These are phyloP conservation scores for Aricia artaxerxes DNA, from an alignment of 2,888 invertebrate genomes.

Conservation along the genomic window DNA sequence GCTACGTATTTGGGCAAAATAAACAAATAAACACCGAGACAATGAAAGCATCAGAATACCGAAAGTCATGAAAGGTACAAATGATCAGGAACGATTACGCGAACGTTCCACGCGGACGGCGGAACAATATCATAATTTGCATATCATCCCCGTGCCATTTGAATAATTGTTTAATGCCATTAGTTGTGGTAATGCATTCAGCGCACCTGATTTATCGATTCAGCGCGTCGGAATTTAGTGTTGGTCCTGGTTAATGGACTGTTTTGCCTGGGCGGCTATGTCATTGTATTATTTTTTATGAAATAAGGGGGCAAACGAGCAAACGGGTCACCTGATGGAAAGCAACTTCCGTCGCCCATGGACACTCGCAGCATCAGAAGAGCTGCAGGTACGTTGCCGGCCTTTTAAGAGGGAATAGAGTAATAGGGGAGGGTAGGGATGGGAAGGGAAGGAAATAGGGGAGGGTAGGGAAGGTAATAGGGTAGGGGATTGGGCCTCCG, in stretches of 20 bases:
- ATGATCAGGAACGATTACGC: conserved; percentile 41
- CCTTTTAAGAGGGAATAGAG: too few species aligned
- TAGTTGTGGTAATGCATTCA: conserved; percentile 47
- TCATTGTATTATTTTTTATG: neutral
- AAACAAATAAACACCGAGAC: neutral
- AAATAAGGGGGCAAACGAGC: too few species aligned
- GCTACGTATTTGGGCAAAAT: neutral
- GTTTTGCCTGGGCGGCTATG: neutral
- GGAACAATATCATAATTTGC: conserved; percentile 45
- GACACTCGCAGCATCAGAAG: too few species aligned
- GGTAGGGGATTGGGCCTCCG: too few species aligned
- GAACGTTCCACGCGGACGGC: conserved; percentile 37
- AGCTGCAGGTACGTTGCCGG: too few species aligned
- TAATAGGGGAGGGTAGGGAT: too few species aligned
- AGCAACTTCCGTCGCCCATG: too few species aligned
- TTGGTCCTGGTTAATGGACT: neutral
- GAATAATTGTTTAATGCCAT: conserved; percentile 71
- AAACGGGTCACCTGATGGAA: too few species aligned
- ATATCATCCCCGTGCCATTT: conserved; percentile 65
- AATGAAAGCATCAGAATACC: conserved; percentile 11
- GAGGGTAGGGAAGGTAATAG: too few species aligned
- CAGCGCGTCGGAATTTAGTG: neutral
- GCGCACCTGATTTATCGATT: conserved; percentile 38
- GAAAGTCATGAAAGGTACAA: conserved; percentile 30
- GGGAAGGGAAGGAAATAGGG: too few species aligned